Base-by-base conservation (phyloP, 2,797 vertebrate species). In the Eupleurogrammus muticus region DNA sequence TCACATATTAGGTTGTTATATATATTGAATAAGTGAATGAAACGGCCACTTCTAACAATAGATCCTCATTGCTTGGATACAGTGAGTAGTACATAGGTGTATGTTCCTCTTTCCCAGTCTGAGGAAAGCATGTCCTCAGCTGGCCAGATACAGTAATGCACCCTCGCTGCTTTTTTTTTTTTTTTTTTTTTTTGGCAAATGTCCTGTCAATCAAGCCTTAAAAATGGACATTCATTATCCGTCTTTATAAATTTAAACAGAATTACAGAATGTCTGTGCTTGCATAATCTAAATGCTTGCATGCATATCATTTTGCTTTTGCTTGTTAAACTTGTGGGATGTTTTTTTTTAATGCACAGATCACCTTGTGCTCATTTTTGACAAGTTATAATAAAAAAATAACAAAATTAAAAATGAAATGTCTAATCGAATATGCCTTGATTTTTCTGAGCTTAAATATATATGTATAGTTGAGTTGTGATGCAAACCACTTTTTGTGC, bases 71-170 rank as follows among this genome's bases (percentile, higher is more conserved):
- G 32, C 57, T 72, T 24, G 67, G 53, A 65, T 62, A 68, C 24
- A 61, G 38, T 42, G 28, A 23, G 46, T 59, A 59, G 20, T 54
- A 50, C 53, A 65, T 59, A 24, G 68, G 60, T 65, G 23, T 60
- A 71, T 20, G 50, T 64, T 77, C 54, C 34, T 48, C 14, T 65
- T 17, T 55, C 72, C 66, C 87, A 86, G 66, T 89, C 81, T 94
- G 68, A 83, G 91, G 90, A 90, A 90, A 93, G 92, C 81, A 91
- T 89, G 93, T 83, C 92, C 93, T 92, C 93, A 66, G 53, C 90
- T 94, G 93, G 92, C 21, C 87, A 88, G 9, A 79, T 21, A 12
- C 19, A 77, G 92, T 88, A 94, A 16, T 93, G 90, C 92, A 92
- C 1, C 64, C 35, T 50, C 32, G 28, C 28, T 35, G 7, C 13